Percentiles rank a stretch among this genome's conserved stretches.
These are phyloP conservation scores for Charina bottae DNA, from an alignment of 2,113 vertebrate genomes.

Conservation along the genomic window DNA sequence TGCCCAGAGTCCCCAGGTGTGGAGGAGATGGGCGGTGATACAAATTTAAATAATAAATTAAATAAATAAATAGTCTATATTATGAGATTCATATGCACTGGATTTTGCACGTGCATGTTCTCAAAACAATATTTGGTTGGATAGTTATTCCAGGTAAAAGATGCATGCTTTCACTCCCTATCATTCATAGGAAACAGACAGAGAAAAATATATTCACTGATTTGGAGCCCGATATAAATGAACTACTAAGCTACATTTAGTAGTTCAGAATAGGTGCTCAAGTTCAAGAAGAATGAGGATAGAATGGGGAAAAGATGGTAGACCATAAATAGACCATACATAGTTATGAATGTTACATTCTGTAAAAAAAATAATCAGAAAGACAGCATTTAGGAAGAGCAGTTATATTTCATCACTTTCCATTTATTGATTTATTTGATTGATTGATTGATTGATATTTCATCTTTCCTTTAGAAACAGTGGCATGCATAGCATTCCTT, in stretches of 20 bases:
- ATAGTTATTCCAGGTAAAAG: neutral
- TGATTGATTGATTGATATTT: neutral
- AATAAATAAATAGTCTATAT: too few relatives aligned
- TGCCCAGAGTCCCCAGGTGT: too few relatives aligned
- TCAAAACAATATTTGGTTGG: neutral
- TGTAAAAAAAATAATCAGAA: neutral
- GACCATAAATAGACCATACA: neutral
- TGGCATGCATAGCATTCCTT: neutral
- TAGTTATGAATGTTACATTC: neutral
- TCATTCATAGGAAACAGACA: neutral
- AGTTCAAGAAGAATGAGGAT: neutral
- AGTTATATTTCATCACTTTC: neutral
- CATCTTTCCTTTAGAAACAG: neutral
- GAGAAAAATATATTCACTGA: neutral
- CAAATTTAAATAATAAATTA: too few relatives aligned
- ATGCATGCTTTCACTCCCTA: neutral
- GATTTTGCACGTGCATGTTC: neutral
- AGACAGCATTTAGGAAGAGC: neutral
- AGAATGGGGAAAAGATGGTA: neutral
- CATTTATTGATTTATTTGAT: neutral
- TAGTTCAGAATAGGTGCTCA: neutral
- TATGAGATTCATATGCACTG: neutral
- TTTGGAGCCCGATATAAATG: neutral
- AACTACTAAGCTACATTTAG: neutral
- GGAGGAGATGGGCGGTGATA: too few relatives aligned